Base-by-base conservation (phyloP, 2,113 vertebrate genomes). In the Cochlearius cochlearius region DNA sequence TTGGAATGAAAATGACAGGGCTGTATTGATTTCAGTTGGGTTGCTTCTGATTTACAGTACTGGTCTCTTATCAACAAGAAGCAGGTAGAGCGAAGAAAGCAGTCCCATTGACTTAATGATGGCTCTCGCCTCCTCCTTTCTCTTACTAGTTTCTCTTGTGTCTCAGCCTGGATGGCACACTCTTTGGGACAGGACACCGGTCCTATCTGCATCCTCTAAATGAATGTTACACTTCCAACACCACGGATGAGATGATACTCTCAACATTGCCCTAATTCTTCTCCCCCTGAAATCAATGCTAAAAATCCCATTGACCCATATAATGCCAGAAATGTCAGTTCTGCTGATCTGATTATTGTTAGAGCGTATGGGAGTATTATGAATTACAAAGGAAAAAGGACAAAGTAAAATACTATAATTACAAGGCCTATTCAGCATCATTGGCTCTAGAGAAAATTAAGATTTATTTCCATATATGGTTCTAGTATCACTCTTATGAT, bases 381-480 rank as follows among this genome's bases (percentile, higher is more conserved):
- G 53, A 92, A 89, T 92, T 90, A 85, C 43, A 94, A 86, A 85
- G 32, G 66, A 84, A 91, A 75, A 91, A 39, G 36, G 47, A 73
- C 82, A 83, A 89, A 88, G 27, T 84, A 62, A 94, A 86, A 88
- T 74, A 83, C 62, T 94, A 3, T 95, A 96, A 92, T 96, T 96
- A 85, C 85, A 55, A 85, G 67, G 50, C 56, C 71, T 72, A 62
- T 92, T 95, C 85, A 88, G 49, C 47, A 74, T 72, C 73, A 69
- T 34, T 90, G 2, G 30, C 56, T 95, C 53, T 67, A 81, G 74
- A 81, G 55, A 91, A 90, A 97, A 96, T 95, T 29, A 88, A 87
- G 88, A 92, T 91, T 92, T 94, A 84, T 97, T 92, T 94, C 73
- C 58, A 52, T 78, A 34, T 75, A 49, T 87, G 58, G 58, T 79